Base-by-base conservation (phyloP, 1,140 invertebrate species). In the Neodiprion pinetum region DNA sequence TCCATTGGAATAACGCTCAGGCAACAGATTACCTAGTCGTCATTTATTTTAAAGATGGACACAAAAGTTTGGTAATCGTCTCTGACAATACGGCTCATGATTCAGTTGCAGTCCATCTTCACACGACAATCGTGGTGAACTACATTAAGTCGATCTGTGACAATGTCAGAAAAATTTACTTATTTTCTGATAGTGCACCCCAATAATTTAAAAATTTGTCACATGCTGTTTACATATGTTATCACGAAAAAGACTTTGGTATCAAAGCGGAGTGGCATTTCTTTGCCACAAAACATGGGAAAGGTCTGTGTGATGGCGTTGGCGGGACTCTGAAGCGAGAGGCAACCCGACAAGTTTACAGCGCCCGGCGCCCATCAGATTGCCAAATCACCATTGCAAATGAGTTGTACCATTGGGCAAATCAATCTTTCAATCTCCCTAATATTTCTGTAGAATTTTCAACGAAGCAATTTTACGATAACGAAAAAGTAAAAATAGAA, bases 261-360 rank as follows among this genome's bases (percentile, higher is more conserved):
- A 74, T 78, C 28, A 48, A 71, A 53, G 78, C 75, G 47, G 78
- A 79, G 48, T 86, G 84, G 83, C 66, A 80, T 67, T 85, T 83
- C 74, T 83, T 76, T 75, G 80, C 83, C 40, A 85, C 81, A 23
- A 65, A 74, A 8, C 84, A 84, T 75, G 83, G 84, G 14, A 82
- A 81, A 79, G 74, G 75, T 48, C 50, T 65, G 12, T 79, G 79
- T 73, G 77, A 80, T 71, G 80, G 80, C 3, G 12, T 80, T 1
- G 76, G 75, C 14, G 75, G 77, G 9, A 79, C 74, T 49, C 12
- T 78, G 1, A 77, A 80, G 71, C 48, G 78, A 74, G 1, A 17
- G 48, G 80, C 80, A 14, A 74, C 75, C 8, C 70, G 74, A 68
- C 78, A 48, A 79, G 76, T 68, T 61, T 80, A 53, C 75, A 77